Base-by-base conservation (phyloP, 2,888 invertebrate genomes). In the Athalia circularis region DNA sequence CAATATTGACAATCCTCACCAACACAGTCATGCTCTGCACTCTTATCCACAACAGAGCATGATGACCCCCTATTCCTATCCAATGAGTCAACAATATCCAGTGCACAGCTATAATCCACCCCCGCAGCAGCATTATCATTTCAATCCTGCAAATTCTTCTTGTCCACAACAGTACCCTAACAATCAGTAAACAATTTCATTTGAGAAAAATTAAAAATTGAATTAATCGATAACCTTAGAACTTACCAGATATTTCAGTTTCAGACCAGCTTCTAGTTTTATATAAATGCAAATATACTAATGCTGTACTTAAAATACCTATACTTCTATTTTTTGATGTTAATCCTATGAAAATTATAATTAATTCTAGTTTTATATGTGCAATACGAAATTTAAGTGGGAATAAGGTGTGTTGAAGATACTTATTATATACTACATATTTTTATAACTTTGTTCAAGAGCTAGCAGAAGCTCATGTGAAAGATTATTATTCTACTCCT, bases 1-100 rank as follows among this genome's bases (percentile, higher is more conserved):
- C 15, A 59, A 59, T 59, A n/a, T 59, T 5, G 15, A n/a, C 59
- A 59, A 15, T 59, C 59, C 59, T 59, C n/a, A 59, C 59, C 59
- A n/a, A 59, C n/a, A 59, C 59, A 59, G 59, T n/a, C 13, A 59
- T 59, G 13, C 13, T 6, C 59, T n/a, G 11, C 59, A 59, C 5
- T 59, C 59, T 59, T 59, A 59, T 59, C 59, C 59, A 59, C 59
- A 59, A 59, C 59, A 59, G 59, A 59, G 13, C 13, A 59, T 59
- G 59, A n/a, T 59, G 59, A 59, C 59, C 59, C 59, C 59, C n/a
- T 15, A 59, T 59, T n/a, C 59, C n/a, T n/a, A 59, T 59, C 13
- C 59, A 29, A 29, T 29, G 59, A 59, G 13, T 59, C 59, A 59
- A 59, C 59, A 59, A 59, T n/a, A 59, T 59, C 59, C 59, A 59